Evolutionary conservation across 2,113 vertebrate species (phyloP).

Genomic region (Addax nasomaculatus): DNA sequence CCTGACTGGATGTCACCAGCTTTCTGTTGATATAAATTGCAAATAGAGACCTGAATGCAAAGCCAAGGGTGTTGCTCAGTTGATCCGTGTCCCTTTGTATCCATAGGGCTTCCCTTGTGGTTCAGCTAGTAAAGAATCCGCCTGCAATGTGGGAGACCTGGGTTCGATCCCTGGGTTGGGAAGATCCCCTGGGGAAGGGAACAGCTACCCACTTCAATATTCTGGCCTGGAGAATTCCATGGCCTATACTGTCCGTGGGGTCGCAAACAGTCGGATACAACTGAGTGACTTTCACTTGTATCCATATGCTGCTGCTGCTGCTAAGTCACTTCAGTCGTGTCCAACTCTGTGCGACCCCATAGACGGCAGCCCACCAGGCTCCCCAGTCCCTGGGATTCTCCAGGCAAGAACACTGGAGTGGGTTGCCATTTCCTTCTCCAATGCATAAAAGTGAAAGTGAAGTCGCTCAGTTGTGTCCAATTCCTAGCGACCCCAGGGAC

Average conservation of each 20-base stretch:
- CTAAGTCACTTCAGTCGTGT: rapidly evolving
- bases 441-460: not conserved
- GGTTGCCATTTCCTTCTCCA: not conserved
- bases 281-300: not conserved
- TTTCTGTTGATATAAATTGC: not conserved
- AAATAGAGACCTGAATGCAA: not conserved
- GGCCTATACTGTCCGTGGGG: not conserved
- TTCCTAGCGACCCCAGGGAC: not conserved
- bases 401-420: not conserved
- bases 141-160: not conserved
- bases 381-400: not conserved
- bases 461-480: not conserved
- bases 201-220: not conserved
- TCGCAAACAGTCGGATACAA: not conserved
- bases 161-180: not conserved
- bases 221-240: not conserved
- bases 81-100: not conserved
- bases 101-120: not conserved
- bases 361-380: not conserved
- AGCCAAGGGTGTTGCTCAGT: not conserved
- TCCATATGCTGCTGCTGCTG: not conserved
- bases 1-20: not conserved
- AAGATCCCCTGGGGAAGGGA: not conserved
- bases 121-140: not conserved
- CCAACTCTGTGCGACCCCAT: not conserved